These are phyloP conservation scores for Dryobotodes eremita DNA, from an alignment of 2,888 invertebrate genomes.

Conservation along the genomic window DNA sequence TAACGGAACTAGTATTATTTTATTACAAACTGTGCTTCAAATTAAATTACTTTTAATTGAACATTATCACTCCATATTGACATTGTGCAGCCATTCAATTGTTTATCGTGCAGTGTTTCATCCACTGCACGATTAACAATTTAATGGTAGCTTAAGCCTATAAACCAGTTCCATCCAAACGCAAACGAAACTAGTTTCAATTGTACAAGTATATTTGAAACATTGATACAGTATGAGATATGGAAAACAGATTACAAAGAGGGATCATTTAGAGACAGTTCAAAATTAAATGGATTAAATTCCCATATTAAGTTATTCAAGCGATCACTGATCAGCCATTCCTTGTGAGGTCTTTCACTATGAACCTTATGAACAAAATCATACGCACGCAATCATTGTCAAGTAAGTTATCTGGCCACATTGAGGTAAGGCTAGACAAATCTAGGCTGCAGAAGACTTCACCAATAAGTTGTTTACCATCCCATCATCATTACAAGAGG, in stretches of 20 bases:
- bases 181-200: constrained; percentile 43
- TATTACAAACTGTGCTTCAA: not conserved
- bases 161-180: constrained; percentile 40
- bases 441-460: not conserved
- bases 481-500: constrained; percentile 27
- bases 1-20: not conserved
- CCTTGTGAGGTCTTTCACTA: not conserved
- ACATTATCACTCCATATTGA: constrained; percentile 34
- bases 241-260: not conserved
- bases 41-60: constrained; percentile 16
- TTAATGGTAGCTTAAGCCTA: constrained; percentile 20
- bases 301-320: not conserved
- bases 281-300: not conserved
- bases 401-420: not conserved
- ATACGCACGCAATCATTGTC: not conserved
- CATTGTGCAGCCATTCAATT: constrained; percentile 35
- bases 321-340: no score
- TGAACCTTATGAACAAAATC: not conserved
- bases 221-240: not conserved
- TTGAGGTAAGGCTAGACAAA: not conserved
- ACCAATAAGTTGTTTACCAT: constrained; percentile 6
- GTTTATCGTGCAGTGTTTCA: constrained; percentile 22
- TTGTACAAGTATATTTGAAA: constrained; percentile 12
- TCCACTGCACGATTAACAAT: no score
- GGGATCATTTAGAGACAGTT: not conserved